Evolutionary conservation across 2,888 invertebrate species (phyloP).

Genomic region (Idaea biselata): DNA sequence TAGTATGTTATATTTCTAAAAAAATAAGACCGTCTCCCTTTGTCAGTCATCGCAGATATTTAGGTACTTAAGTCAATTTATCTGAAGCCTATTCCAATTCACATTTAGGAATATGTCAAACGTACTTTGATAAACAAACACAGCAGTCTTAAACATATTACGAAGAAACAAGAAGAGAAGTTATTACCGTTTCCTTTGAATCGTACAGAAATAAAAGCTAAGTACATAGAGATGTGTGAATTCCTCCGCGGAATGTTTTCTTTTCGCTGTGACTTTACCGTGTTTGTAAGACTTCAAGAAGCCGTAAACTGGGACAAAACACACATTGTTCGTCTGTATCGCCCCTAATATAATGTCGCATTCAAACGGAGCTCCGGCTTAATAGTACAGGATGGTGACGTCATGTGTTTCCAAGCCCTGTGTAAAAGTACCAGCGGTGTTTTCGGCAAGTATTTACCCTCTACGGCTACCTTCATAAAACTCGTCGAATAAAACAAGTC

Average conservation of each 20-base stretch:
- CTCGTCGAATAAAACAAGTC: background rate
- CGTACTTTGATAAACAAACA: background rate
- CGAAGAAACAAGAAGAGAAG: background rate
- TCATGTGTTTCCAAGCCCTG: background rate
- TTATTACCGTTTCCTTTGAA: constrained; percentile 1
- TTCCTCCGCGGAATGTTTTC: background rate
- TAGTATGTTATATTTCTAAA: no score
- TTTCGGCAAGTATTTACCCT: background rate
- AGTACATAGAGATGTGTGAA: background rate
- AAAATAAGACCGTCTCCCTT: no score
- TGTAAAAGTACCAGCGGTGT: background rate
- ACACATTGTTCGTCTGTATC: background rate
- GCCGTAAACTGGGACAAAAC: constrained; percentile 1
- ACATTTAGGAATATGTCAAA: background rate
- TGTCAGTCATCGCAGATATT: no score
- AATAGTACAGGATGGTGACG: background rate
- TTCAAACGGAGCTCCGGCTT: background rate
- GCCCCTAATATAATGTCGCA: constrained; percentile 1
- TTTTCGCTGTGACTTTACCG: constrained; percentile 1
- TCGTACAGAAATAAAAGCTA: constrained; percentile 1
- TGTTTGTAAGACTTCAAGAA: constrained; percentile 1
- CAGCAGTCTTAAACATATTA: background rate
- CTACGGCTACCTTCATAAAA: background rate
- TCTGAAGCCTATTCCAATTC: no score
- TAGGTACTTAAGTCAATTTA: no score